phyloP scores from a whole-genome alignment of 2,797 vertebrate genomes.

The Emys orbicularis region DNA sequence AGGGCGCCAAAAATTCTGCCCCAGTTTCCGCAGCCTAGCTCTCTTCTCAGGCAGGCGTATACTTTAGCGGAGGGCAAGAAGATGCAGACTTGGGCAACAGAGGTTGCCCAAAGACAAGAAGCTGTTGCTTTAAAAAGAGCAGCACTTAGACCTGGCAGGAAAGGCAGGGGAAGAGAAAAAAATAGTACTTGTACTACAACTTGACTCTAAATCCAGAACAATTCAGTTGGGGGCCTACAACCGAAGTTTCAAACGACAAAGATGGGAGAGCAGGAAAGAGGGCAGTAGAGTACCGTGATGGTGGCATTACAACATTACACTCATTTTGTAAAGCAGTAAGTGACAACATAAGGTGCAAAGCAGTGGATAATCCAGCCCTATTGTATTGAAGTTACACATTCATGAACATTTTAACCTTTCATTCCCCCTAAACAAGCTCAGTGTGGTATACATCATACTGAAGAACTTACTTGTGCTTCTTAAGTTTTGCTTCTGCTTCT shows the following conservation, averaged over 20 bases:
- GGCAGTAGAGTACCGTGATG: not conserved
- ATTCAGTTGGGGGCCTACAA: not conserved
- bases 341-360: not conserved
- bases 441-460: not conserved
- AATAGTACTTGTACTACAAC: not conserved
- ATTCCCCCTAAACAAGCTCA: not conserved
- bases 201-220: not conserved
- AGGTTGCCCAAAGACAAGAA: not conserved
- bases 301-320: not conserved
- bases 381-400: not conserved
- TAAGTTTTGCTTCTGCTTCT: constrained; percentile 88
- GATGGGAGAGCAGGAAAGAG: not conserved
- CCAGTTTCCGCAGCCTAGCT: accelerated
- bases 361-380: accelerated
- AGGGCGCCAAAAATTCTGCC: not conserved
- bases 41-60: not conserved
- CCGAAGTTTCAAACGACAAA: not conserved
- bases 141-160: not conserved
- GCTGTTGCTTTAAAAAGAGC: not conserved
- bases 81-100: not conserved
- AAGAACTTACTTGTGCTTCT: constrained; percentile 88
- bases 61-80: not conserved
- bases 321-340: not conserved
- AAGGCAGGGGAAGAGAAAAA: not conserved
- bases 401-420: not conserved